phyloP scores from a whole-genome alignment of 2,113 vertebrate species.

The Oncorhynchus mykiss region DNA sequence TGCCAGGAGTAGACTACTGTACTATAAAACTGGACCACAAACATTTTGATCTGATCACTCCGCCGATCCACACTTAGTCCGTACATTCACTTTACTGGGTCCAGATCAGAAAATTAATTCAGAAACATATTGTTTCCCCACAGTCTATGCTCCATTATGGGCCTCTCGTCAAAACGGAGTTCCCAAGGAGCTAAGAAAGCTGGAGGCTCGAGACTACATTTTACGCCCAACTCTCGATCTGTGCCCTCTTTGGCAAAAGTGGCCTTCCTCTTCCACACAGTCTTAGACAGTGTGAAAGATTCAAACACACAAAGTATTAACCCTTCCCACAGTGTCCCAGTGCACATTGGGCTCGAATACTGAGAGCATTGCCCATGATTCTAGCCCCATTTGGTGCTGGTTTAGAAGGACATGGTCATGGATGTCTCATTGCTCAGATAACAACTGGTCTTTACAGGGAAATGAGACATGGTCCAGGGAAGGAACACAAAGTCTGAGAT shows the following conservation, averaged over 20 bases:
- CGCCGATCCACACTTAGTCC: not conserved
- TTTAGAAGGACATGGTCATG: not conserved
- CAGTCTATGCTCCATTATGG: not conserved
- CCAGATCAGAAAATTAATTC: constrained; percentile 22
- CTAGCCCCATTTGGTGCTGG: not conserved
- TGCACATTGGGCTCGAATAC: not conserved
- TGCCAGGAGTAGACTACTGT: not conserved
- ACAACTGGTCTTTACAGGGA: not conserved
- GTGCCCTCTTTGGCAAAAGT: constrained; percentile 38
- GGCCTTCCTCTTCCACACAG: not conserved
- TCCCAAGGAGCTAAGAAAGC: not conserved
- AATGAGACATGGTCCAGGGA: not conserved
- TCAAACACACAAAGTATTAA: not conserved
- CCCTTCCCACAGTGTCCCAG: not conserved
- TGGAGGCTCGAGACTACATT: not conserved
- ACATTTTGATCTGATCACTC: not conserved
- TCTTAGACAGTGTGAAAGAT: constrained; percentile 1
- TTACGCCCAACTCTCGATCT: constrained; percentile 7
- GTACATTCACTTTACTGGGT: constrained; percentile 28
- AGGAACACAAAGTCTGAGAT: not conserved
- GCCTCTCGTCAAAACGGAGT: not conserved
- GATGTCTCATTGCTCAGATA: not conserved
- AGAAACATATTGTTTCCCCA: not conserved
- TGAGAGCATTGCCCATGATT: not conserved
- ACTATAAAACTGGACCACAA: not conserved